Conservation (phyloP, 2,888 invertebrate genomes). For the Aproaerema taeniolella region DNA sequence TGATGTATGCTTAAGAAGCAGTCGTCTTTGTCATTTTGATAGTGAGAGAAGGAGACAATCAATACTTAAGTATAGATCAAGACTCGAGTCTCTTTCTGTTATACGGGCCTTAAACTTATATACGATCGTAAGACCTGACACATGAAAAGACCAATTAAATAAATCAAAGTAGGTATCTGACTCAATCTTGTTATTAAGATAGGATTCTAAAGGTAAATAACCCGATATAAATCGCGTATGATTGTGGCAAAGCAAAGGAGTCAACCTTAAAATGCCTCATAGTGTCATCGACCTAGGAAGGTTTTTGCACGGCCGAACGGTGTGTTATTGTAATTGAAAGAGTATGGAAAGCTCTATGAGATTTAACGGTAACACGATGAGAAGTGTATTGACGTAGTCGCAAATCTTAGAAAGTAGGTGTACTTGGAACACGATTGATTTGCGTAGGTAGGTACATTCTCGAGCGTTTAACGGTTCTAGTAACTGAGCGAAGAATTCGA, state of each 20-base stretch:
- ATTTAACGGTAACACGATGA: constrained; percentile 40
- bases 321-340: constrained; percentile 72
- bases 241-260: constrained; percentile 28
- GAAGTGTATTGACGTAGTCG: constrained; percentile 29
- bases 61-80: no score
- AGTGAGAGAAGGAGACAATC: no score
- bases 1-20: no score
- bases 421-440: constrained; percentile 3
- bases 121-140: no score
- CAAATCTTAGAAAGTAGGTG: constrained; percentile 10
- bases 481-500: no score
- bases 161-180: no score
- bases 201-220: constrained; percentile 7
- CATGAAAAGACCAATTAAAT: no score
- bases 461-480: no score
- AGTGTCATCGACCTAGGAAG: constrained; percentile 70
- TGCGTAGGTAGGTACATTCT: not conserved
- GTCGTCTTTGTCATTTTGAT: no score
- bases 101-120: no score
- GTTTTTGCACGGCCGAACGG: constrained; percentile 66
- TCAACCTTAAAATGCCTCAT: constrained; percentile 72
- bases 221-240: not conserved
- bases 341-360: constrained; percentile 57
- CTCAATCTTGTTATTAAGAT: no score
- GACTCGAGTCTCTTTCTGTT: no score